A percentile compares a stretch with the other conserved stretches of the same genome.
These are phyloP conservation scores for Brachionus paranguensis DNA, from an alignment of 1,140 invertebrate species.

Conservation along the genomic window DNA sequence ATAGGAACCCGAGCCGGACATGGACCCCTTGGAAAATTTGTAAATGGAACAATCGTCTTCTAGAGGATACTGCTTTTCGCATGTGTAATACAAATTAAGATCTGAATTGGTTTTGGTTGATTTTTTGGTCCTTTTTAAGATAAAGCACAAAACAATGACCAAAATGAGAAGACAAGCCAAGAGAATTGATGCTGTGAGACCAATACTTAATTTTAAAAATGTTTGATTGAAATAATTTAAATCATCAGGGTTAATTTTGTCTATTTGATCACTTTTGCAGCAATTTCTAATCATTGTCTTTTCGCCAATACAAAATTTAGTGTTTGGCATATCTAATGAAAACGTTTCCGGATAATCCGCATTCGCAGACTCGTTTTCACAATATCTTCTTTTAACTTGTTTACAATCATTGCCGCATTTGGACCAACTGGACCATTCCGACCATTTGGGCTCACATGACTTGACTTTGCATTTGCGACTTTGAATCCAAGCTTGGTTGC, in stretches of 20 bases:
- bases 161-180: background rate
- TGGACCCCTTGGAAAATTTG: constrained; percentile 5
- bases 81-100: constrained; percentile 34
- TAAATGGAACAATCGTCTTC: constrained; percentile 15
- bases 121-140: background rate
- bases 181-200: background rate
- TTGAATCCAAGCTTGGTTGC: background rate
- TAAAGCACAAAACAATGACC: background rate
- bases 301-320: constrained; percentile 12
- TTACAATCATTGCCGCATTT: background rate
- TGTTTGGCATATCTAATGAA: background rate
- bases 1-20: background rate
- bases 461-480: background rate
- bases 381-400: background rate
- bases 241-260: background rate
- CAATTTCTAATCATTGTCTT: constrained; percentile 14
- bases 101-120: background rate
- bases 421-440: constrained; percentile 17
- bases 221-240: background rate
- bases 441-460: constrained; percentile 9
- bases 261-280: background rate
- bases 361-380: background rate
- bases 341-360: background rate
- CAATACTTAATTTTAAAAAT: constrained; percentile 27
- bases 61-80: constrained; percentile 13